Conservation (phyloP, 2,113 vertebrate species). For the Urocolius indicus region DNA sequence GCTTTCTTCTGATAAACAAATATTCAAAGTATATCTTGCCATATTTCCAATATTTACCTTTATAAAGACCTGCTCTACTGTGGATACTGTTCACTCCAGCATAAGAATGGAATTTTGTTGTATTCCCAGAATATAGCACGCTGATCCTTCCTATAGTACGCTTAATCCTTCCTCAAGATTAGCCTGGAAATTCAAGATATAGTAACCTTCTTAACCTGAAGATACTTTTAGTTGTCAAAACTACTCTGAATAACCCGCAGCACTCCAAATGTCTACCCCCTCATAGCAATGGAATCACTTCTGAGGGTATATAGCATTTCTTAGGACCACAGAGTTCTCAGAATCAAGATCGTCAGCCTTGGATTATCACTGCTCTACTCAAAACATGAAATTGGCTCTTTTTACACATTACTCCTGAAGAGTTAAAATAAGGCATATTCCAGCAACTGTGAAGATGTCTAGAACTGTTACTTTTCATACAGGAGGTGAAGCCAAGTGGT, state of each 20-base stretch:
- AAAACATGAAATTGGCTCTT: background rate
- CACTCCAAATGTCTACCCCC: background rate
- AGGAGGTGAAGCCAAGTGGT: conserved; percentile 68
- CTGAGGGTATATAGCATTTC: background rate
- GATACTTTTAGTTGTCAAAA: background rate
- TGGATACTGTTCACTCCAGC: background rate
- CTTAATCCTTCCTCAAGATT: background rate
- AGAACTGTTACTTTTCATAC: conserved; percentile 37
- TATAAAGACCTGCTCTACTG: background rate
- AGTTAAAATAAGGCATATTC: conserved; percentile 50
- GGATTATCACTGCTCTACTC: background rate
- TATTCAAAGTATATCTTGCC: background rate
- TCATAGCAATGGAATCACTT: background rate
- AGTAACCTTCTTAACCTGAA: background rate
- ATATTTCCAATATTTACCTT: background rate
- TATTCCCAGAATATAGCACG: background rate
- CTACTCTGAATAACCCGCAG: background rate
- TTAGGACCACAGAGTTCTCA: background rate
- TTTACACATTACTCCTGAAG: background rate
- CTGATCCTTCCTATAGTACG: background rate
- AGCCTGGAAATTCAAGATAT: background rate
- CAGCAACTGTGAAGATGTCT: conserved; percentile 11
- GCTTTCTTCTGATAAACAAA: background rate
- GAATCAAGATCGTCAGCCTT: background rate
- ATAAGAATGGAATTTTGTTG: background rate